phyloP scores from a whole-genome alignment of 2,113 vertebrate species.

The Lagopus leucura region DNA sequence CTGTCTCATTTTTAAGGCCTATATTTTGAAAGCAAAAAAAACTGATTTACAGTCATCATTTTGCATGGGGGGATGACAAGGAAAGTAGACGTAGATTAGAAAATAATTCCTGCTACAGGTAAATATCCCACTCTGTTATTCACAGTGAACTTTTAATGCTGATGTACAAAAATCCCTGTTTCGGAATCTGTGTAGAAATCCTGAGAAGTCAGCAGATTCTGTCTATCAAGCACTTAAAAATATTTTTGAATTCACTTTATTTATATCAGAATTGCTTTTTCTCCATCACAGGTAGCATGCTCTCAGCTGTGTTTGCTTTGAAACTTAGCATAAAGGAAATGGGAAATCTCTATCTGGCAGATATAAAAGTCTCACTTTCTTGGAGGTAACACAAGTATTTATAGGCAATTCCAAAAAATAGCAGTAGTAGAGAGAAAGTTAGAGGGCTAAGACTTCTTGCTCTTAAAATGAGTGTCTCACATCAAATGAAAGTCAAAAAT shows the following conservation, averaged over 20 bases:
- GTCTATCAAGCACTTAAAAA: background rate
- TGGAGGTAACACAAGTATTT: background rate
- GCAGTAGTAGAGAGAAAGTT: background rate
- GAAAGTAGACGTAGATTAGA: background rate
- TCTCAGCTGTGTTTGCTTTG: slow-evolving; percentile 17
- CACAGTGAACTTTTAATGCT: background rate
- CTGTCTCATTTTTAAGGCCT: background rate
- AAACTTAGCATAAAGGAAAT: background rate
- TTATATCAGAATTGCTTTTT: background rate
- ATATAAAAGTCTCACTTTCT: background rate
- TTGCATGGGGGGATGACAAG: background rate
- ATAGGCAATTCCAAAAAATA: background rate
- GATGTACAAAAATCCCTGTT: background rate
- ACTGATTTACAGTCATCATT: background rate
- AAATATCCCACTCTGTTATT: background rate
- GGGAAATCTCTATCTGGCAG: background rate
- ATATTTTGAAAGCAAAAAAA: background rate
- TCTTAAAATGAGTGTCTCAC: background rate
- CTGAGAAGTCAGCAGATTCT: background rate
- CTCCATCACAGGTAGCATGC: background rate
- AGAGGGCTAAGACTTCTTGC: background rate
- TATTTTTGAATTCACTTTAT: background rate
- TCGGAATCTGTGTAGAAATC: background rate
- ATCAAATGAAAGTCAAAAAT: background rate
- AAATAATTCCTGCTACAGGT: background rate